Evolutionary conservation across 2,113 vertebrate species (phyloP), one percentile per base, ranked within the genome.

Genomic region (Typhlomys cinereus): DNA sequence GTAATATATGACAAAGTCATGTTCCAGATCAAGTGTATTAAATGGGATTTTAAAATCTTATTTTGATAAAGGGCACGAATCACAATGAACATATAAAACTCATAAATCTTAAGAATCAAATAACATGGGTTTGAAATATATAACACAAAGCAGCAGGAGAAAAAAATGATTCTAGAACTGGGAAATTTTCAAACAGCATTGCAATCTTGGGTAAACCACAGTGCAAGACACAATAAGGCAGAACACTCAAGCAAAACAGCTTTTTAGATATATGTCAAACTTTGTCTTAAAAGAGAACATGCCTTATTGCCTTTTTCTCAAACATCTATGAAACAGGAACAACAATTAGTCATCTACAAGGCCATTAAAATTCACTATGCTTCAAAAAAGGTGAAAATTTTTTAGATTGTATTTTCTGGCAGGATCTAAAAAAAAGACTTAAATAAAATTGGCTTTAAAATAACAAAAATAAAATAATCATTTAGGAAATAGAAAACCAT

Each of bases 81-180:
- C 93, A 80, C 92, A 91, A 90, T 2, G 21, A 96, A 88, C 85
- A 94, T 82, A 95, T 79, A 94, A 94, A 94, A 82, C 85, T 91
- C 95, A 95, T 95, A 95, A 96, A 95, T 96, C 94, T 93, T 89
- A 46, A 85, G 73, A 96, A 95, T 95, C 92, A 93, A 95, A 91
- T 95, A 94, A 96, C 82, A 36, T 44, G 39, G 71, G 78, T 88
- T n/a, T 91, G 82, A 93, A 96, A 93, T 88, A 79, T 48, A 67
- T 59, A 89, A 76, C 4, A 5, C 7, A n/a, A 79, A 91, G 80
- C 2, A 36, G 71, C 52, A 91, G 67, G 83, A 87, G 23, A 12
- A 76, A 76, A 36, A 62, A 82, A 88, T 15, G 7, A n/a, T 41
- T 39, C 50, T 2, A 1, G 4, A 57, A 70, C 7, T 23, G 27